Evolutionary conservation across 2,113 vertebrate species (phyloP).

Genomic region (Brevimyrus niger): DNA sequence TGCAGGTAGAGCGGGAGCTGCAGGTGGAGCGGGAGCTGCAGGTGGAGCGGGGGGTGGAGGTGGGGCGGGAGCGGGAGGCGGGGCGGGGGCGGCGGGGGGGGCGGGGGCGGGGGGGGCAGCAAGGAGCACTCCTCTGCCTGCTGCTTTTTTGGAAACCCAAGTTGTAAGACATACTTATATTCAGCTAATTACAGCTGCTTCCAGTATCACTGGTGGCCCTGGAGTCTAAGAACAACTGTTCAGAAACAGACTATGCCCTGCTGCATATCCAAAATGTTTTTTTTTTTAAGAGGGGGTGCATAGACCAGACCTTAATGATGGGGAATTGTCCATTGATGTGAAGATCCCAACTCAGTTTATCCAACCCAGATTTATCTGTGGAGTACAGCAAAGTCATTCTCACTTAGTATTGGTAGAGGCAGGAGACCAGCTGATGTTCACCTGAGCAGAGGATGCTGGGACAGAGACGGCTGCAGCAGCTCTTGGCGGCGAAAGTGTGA

Average conservation of each 20-base stretch:
- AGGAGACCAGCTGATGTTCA: slow-evolving; percentile 2
- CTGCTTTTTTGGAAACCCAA: background rate
- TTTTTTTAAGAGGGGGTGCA: background rate
- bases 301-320: background rate
- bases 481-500: background rate
- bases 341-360: background rate
- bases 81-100: too few species aligned
- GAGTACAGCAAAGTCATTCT: background rate
- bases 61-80: too few species aligned
- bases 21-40: too few species aligned
- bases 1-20: too few species aligned
- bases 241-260: background rate
- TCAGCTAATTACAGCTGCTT: slow-evolving; percentile 1
- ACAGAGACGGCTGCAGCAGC: background rate
- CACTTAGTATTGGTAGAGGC: background rate
- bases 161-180: background rate
- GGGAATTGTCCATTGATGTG: background rate
- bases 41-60: too few species aligned
- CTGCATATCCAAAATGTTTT: background rate
- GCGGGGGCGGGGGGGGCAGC: background rate
- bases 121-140: background rate
- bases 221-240: background rate
- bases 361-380: background rate
- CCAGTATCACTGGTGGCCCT: background rate
- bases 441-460: slow-evolving; percentile 27